Conservation (phyloP, 2,888 invertebrate genomes). For the Eustalomyia histrio region DNA sequence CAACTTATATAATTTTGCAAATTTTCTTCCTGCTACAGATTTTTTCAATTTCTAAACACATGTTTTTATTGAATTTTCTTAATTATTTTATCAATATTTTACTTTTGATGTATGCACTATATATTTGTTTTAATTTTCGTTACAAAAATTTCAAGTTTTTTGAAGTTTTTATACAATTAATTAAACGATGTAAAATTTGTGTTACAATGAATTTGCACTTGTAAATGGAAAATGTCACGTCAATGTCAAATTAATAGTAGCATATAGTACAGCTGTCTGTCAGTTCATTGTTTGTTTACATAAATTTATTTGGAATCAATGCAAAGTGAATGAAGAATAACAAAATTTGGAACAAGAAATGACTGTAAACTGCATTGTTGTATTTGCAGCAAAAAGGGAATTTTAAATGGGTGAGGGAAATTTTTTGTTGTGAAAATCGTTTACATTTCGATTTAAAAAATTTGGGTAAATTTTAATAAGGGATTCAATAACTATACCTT, state of each 20-base stretch:
- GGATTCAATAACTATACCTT: too few species aligned
- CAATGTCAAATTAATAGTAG: conserved; percentile 77
- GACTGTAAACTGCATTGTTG: conserved; percentile 4
- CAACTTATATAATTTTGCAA: conserved; percentile 65
- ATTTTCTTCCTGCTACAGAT: conserved; percentile 12
- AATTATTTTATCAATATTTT: not conserved
- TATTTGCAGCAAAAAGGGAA: not conserved
- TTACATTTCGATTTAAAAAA: too few species aligned
- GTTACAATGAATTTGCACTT: conserved; percentile 41
- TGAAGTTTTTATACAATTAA: not conserved
- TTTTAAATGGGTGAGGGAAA: too few species aligned
- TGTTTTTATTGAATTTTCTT: conserved; percentile 9
- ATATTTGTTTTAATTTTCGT: not conserved
- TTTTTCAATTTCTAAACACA: not conserved
- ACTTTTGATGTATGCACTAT: not conserved
- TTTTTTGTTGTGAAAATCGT: too few species aligned
- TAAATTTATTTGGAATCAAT: not conserved
- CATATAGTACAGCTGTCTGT: conserved; percentile 61
- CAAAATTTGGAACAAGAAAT: not conserved
- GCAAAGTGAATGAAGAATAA: conserved; percentile 4
- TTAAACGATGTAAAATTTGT: conserved; percentile 13
- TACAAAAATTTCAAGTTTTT: not conserved
- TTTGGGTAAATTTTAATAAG: too few species aligned
- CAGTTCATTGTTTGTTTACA: conserved; percentile 24
- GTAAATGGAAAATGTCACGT: conserved; percentile 74